Percentiles rank a stretch among this genome's conserved stretches.
phyloP scores from a whole-genome alignment of 2,797 vertebrate genomes.

The Coregonus sp. region DNA sequence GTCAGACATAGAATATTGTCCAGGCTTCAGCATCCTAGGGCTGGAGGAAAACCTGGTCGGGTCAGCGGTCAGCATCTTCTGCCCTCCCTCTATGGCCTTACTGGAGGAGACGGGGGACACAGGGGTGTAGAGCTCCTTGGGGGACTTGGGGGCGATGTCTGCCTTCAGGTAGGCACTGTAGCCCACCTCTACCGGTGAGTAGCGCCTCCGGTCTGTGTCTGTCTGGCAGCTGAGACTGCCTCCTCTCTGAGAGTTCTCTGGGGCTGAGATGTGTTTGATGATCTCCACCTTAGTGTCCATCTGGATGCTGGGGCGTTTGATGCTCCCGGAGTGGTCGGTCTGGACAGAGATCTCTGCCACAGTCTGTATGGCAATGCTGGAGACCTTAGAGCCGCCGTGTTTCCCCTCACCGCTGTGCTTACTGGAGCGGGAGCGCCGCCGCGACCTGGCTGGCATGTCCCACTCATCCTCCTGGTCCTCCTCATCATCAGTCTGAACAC shows the following conservation, averaged over 20 bases:
- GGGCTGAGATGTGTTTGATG: conserved; percentile 93
- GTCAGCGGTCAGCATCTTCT: conserved; percentile 88
- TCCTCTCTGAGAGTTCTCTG: conserved; percentile 91
- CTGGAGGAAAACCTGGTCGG: conserved; percentile 87
- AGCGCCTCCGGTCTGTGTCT: conserved; percentile 90
- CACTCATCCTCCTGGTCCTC: conserved; percentile 98
- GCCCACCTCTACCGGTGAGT: conserved; percentile 86
- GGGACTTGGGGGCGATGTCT: conserved; percentile 86
- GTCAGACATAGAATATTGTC: conserved; percentile 94
- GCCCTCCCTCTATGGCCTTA: conserved; percentile 86
- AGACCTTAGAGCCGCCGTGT: conserved; percentile 86
- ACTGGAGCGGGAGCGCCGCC: conserved; percentile 86
- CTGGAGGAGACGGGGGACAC: conserved; percentile 91
- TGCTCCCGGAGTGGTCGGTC: conserved; percentile 93
- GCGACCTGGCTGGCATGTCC: conserved; percentile 86
- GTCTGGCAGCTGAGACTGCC: conserved; percentile 95
- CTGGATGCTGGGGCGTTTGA: conserved; percentile 87
- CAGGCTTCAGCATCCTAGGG: conserved; percentile 87
- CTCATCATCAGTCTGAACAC: conserved; percentile 95
- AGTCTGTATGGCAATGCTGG: conserved; percentile 96
- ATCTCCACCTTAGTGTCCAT: conserved; percentile 95
- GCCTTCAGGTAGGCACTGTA: conserved; percentile 89
- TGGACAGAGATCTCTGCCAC: conserved; percentile 98
- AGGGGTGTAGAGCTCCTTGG: conserved; percentile 90
- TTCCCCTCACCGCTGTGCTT: conserved; percentile 87